Evolutionary conservation across 92 coral and sea anemone genomes (phyloP).

Genomic region (Porites cylindrica): DNA sequence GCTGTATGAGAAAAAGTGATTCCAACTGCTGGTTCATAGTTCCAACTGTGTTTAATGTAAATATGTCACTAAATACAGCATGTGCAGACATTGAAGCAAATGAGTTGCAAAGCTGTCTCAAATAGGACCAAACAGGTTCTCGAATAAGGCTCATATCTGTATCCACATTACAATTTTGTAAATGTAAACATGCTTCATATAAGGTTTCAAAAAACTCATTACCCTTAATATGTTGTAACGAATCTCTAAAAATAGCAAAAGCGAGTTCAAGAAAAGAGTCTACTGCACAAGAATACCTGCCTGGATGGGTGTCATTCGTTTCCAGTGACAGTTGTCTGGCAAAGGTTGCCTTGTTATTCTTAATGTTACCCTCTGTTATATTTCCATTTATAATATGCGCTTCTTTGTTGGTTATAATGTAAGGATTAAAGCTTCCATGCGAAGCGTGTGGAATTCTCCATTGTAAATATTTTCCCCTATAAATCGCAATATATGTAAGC

Average conservation of each 20-base stretch:
- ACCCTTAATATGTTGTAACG: constrained; percentile 13
- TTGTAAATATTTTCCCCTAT: too few relatives aligned
- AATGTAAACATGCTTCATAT: not conserved
- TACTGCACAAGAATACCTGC: too few relatives aligned
- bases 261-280: too few relatives aligned
- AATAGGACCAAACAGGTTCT: constrained; percentile 70
- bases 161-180: constrained; percentile 31
- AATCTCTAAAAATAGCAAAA: constrained; percentile 48
- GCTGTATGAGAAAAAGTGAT: constrained; percentile 66
- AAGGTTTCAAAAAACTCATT: constrained; percentile 70
- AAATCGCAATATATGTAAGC: too few relatives aligned
- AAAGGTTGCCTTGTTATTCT: too few relatives aligned
- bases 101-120: constrained; percentile 52
- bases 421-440: too few relatives aligned
- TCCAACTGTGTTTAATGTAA: constrained; percentile 54
- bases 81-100: constrained; percentile 70
- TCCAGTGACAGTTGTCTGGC: too few relatives aligned
- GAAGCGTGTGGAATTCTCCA: too few relatives aligned
- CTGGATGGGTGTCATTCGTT: too few relatives aligned
- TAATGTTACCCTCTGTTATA: too few relatives aligned
- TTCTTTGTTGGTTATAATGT: too few relatives aligned
- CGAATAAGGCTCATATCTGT: constrained; percentile 33
- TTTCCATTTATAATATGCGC: too few relatives aligned
- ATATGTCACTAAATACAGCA: constrained; percentile 78
- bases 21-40: constrained; percentile 48